Percentiles rank a stretch among this genome's conserved stretches.
Conservation (phyloP, 1,140 invertebrate species). For the Linepithema humile region DNA sequence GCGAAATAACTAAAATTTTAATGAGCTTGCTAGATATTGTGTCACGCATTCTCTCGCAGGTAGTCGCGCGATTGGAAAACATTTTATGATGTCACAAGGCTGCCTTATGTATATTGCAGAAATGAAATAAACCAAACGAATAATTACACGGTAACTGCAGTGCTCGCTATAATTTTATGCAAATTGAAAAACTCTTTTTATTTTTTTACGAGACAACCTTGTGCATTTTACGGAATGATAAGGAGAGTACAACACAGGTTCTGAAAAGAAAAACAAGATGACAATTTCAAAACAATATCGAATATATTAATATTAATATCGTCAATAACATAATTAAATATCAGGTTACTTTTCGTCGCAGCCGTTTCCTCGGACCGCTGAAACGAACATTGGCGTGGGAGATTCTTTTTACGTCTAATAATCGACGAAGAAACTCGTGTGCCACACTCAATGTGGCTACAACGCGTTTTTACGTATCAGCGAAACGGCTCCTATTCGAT, state of each 20-base stretch:
- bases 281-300: slow-evolving; percentile 71
- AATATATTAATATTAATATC: slow-evolving; percentile 76
- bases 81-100: slow-evolving; percentile 19
- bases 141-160: background rate
- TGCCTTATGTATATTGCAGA: slow-evolving; percentile 21
- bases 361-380: slow-evolving; percentile 39
- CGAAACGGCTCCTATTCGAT: slow-evolving; percentile 29
- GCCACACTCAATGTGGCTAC: slow-evolving; percentile 19
- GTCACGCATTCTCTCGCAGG: background rate
- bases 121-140: background rate
- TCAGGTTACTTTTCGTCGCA: slow-evolving; percentile 69
- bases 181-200: background rate
- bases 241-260: too few relatives aligned
- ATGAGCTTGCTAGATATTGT: background rate
- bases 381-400: slow-evolving; percentile 45
- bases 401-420: slow-evolving; percentile 42
- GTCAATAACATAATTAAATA: slow-evolving; percentile 74
- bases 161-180: background rate
- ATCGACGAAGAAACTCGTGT: slow-evolving; percentile 17
- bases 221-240: slow-evolving; percentile 46
- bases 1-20: background rate
- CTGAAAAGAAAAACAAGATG: slow-evolving; percentile 31
- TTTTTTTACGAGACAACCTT: background rate
- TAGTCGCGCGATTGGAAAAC: background rate
- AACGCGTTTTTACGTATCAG: slow-evolving; percentile 31